phyloP scores from a whole-genome alignment of 2,113 vertebrate genomes.

The Campylomormyrus numenius region DNA sequence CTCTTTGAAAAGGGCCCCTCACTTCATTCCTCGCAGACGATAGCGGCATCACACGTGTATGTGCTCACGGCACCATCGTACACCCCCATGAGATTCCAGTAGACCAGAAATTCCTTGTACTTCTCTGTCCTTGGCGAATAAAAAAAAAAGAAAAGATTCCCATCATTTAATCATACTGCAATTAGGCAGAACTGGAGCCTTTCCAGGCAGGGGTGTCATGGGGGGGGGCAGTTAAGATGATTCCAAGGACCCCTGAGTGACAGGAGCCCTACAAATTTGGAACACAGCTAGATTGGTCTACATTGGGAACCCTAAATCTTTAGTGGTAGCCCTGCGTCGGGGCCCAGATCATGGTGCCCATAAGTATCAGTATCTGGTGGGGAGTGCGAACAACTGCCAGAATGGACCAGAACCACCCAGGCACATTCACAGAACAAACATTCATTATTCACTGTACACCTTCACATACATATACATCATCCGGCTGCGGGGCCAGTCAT shows the following conservation, averaged over 20 bases:
- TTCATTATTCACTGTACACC: not conserved
- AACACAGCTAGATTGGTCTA: not conserved
- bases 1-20: not conserved
- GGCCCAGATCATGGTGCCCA: not conserved
- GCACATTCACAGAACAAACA: not conserved
- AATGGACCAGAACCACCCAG: not conserved
- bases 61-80: not conserved
- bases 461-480: not conserved
- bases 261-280: not conserved
- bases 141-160: not conserved
- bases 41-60: rapidly evolving
- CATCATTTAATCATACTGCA: not conserved
- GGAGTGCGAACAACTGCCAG: not conserved
- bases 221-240: not conserved
- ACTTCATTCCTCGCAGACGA: not conserved
- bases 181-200: not conserved
- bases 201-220: too few species aligned
- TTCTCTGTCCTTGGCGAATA: too few species aligned
- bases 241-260: not conserved
- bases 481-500: not conserved
- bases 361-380: not conserved
- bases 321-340: not conserved
- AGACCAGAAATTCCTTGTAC: not conserved
- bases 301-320: not conserved
- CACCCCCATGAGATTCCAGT: not conserved